Evolutionary conservation across 2,113 vertebrate species (phyloP).

Genomic region (Chascanopsetta lugubris): DNA sequence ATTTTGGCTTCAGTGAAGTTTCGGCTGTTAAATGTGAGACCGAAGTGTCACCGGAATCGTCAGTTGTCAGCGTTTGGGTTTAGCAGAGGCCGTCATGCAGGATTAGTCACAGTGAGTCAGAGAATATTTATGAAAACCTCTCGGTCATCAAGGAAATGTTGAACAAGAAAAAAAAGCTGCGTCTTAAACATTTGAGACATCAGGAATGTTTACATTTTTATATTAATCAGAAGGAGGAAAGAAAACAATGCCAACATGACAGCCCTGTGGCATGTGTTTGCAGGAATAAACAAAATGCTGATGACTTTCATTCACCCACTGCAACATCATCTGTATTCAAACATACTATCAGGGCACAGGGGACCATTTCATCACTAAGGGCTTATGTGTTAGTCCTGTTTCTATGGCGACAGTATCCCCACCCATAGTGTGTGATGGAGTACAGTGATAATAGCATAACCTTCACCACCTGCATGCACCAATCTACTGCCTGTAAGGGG

Average conservation of each 20-base stretch:
- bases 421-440: not conserved
- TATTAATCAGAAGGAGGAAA: too few species aligned
- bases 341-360: too few species aligned
- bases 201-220: too few species aligned
- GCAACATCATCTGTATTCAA: too few species aligned
- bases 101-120: not conserved
- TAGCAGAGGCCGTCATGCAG: not conserved
- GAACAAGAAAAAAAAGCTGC: not conserved
- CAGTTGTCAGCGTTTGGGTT: not conserved
- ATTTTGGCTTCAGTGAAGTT: not conserved
- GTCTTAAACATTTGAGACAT: too few species aligned
- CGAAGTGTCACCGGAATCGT: not conserved
- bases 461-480: too few species aligned
- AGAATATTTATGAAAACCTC: not conserved
- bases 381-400: not conserved
- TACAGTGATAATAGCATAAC: too few species aligned
- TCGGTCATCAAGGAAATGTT: not conserved
- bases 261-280: too few species aligned
- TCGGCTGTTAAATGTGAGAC: not conserved
- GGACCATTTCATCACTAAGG: not conserved
- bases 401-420: not conserved
- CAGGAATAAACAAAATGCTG: too few species aligned
- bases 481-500: too few species aligned
- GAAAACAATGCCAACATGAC: too few species aligned
- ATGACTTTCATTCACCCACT: too few species aligned